Evolutionary conservation across 2,888 invertebrate species (phyloP).

Genomic region (Sthenelais limicola): DNA sequence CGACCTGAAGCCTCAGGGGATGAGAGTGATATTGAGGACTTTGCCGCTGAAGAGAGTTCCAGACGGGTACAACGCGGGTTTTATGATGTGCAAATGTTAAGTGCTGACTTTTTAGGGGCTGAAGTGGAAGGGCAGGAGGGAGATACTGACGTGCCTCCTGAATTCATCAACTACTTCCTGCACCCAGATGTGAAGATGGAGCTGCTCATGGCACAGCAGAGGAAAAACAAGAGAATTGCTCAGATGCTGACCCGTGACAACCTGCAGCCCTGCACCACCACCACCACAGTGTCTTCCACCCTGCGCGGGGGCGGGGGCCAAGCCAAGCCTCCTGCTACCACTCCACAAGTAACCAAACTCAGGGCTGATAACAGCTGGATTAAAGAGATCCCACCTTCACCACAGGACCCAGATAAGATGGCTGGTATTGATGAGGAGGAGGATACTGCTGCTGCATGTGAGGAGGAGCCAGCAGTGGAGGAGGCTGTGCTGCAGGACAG

Average conservation of each 20-base stretch:
- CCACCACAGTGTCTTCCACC: neutral
- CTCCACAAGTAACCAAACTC: conserved; percentile 41
- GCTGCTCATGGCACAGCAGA: conserved; percentile 42
- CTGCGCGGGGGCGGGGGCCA: neutral
- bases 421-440: neutral
- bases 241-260: conserved; percentile 52
- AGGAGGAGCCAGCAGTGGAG: neutral
- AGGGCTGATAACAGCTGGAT: conserved; percentile 51
- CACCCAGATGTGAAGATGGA: conserved; percentile 50
- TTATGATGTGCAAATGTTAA: conserved; percentile 48
- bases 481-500: neutral
- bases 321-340: neutral
- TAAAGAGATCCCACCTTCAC: conserved; percentile 39
- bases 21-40: conserved; percentile 40
- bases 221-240: conserved; percentile 52
- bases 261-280: too few relatives aligned
- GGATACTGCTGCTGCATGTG: neutral
- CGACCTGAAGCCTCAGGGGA: conserved; percentile 12
- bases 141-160: neutral
- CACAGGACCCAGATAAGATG: neutral
- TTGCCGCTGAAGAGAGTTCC: conserved; percentile 11
- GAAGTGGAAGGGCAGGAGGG: conserved; percentile 4
- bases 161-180: conserved; percentile 34
- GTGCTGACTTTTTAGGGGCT: conserved; percentile 1
- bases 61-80: conserved; percentile 36